Evolutionary conservation across 2,113 vertebrate species (phyloP).

Genomic region (Raja brachyura): DNA sequence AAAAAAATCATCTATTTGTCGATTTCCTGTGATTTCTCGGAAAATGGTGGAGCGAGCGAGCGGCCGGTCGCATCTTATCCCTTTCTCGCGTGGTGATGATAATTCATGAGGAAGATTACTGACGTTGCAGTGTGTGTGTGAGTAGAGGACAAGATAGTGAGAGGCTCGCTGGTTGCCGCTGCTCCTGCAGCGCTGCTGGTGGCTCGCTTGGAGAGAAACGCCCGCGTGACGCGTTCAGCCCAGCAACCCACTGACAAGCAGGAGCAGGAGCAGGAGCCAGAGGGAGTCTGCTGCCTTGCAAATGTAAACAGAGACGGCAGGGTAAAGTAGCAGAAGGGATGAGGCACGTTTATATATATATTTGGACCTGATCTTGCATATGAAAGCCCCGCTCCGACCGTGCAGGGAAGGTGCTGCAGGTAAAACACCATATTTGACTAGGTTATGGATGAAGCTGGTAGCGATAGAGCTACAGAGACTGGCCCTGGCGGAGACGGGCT

Average conservation of each 20-base stretch:
- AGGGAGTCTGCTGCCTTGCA: constrained; percentile 3
- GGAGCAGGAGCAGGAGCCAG: not conserved
- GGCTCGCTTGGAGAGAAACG: constrained; percentile 15
- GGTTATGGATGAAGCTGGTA: not conserved
- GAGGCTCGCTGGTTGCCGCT: constrained; percentile 13
- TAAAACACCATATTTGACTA: constrained; percentile 16
- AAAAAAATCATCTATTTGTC: not conserved
- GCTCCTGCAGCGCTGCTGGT: not conserved
- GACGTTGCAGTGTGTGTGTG: constrained; percentile 18
- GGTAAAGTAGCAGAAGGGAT: not conserved
- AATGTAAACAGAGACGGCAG: constrained; percentile 21
- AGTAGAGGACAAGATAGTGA: not conserved
- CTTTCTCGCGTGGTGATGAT: not conserved
- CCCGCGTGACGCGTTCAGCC: constrained; percentile 28
- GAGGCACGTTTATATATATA: not conserved
- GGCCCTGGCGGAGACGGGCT: constrained; percentile 16
- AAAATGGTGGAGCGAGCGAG: not conserved
- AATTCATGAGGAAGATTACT: not conserved
- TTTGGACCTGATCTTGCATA: not conserved
- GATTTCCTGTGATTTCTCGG: too few relatives aligned
- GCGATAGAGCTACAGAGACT: not conserved
- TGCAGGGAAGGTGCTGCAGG: constrained; percentile 1
- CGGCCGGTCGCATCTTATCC: not conserved
- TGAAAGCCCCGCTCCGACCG: not conserved
- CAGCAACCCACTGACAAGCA: not conserved